Evolutionary conservation across 2,113 vertebrate species (phyloP).

Genomic region (Nestor notabilis): DNA sequence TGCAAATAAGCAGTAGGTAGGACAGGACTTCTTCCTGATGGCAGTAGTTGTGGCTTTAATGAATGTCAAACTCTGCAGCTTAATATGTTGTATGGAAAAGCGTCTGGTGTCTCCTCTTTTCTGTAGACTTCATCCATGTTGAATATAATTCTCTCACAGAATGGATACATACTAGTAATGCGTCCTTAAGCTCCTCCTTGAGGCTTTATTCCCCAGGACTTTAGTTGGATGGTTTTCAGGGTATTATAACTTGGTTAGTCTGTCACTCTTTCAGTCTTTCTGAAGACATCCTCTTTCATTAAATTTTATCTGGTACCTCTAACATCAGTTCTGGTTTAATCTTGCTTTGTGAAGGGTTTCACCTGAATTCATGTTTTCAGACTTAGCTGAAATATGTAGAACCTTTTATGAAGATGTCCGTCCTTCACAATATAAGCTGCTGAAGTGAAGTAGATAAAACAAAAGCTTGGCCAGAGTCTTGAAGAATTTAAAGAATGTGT

Average conservation of each 20-base stretch:
- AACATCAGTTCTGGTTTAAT: background rate
- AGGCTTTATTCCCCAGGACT: background rate
- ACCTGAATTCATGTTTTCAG: background rate
- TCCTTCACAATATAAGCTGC: background rate
- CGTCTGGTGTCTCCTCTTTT: background rate
- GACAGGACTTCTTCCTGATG: background rate
- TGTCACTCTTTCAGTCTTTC: background rate
- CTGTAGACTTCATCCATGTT: background rate
- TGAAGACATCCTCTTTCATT: background rate
- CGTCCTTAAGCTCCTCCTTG: background rate
- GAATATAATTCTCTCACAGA: background rate
- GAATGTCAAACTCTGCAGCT: background rate
- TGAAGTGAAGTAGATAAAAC: background rate
- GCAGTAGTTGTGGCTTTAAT: background rate
- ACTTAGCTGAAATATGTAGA: background rate
- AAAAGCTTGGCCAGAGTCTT: background rate
- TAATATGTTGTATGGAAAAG: background rate
- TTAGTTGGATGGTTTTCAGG: background rate
- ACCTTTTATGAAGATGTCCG: background rate
- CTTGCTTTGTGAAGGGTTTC: background rate
- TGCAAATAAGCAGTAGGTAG: background rate
- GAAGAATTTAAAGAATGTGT: slow-evolving; percentile 28
- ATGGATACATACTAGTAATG: background rate
- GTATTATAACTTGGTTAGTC: background rate
- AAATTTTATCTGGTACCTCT: background rate